Evolutionary conservation across 2,113 vertebrate genomes (phyloP).

Genomic region (Odocoileus virginianus): DNA sequence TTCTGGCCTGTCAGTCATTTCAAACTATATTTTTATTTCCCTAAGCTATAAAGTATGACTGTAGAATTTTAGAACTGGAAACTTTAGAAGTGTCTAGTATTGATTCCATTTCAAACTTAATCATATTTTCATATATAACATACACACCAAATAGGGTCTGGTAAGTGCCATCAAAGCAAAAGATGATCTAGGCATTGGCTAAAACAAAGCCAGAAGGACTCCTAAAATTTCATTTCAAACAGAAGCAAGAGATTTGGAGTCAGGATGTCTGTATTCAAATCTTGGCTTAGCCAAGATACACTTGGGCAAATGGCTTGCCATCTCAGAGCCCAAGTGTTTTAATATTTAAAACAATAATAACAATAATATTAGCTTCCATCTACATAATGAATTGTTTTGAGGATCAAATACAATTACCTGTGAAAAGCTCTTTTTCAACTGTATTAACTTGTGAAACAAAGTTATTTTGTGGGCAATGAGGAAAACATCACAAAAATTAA

Average conservation of each 20-base stretch:
- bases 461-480: background rate
- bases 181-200: background rate
- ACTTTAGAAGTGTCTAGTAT: background rate
- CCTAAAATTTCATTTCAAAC: background rate
- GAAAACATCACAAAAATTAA: background rate
- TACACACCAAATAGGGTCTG: background rate
- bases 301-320: background rate
- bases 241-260: background rate
- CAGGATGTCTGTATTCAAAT: background rate
- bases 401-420: background rate
- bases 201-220: background rate
- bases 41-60: background rate
- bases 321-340: background rate
- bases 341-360: background rate
- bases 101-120: slow-evolving; percentile 2
- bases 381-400: background rate
- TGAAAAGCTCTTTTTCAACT: background rate
- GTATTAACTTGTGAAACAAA: background rate
- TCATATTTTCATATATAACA: background rate
- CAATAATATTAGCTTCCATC: background rate
- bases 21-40: background rate
- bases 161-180: slow-evolving; percentile 18
- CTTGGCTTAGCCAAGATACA: background rate
- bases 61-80: background rate
- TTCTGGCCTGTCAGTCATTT: fast-evolving